phyloP scores from a whole-genome alignment of 1,140 invertebrate genomes.

The Choristoneura fumiferana region DNA sequence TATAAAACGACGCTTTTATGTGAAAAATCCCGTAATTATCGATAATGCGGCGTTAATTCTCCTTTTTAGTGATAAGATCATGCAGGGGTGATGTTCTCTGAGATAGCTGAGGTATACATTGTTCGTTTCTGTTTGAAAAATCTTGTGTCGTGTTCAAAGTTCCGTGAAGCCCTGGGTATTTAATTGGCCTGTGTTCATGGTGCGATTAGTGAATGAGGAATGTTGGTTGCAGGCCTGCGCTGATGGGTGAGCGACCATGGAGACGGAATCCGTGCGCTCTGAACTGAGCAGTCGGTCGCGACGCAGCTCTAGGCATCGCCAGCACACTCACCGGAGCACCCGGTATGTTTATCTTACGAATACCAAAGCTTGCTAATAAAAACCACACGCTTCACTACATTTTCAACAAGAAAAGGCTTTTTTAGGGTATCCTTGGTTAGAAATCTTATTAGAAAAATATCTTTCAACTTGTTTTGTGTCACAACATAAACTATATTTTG shows the following conservation, averaged over 20 bases:
- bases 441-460: constrained; percentile 5
- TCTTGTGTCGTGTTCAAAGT: constrained; percentile 37
- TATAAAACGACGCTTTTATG: constrained; percentile 58
- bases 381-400: background rate
- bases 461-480: too few species aligned
- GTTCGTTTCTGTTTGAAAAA: constrained; percentile 32
- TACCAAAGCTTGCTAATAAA: background rate
- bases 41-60: constrained; percentile 59
- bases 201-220: constrained; percentile 48
- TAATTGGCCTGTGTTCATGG: constrained; percentile 63
- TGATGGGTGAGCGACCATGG: constrained; percentile 76
- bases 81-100: constrained; percentile 11
- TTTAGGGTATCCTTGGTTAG: background rate
- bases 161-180: constrained; percentile 53
- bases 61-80: constrained; percentile 19
- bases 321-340: constrained; percentile 80
- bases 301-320: constrained; percentile 79
- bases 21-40: constrained; percentile 53
- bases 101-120: constrained; percentile 13
- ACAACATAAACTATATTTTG: background rate
- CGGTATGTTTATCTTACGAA: constrained; percentile 63
- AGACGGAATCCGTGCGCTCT: constrained; percentile 82
- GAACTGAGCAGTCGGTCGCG: constrained; percentile 81
- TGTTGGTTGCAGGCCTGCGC: constrained; percentile 56
- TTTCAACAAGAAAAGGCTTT: background rate